Evolutionary conservation across 1,140 invertebrate genomes (phyloP).

Genomic region (Diprion similis): DNA sequence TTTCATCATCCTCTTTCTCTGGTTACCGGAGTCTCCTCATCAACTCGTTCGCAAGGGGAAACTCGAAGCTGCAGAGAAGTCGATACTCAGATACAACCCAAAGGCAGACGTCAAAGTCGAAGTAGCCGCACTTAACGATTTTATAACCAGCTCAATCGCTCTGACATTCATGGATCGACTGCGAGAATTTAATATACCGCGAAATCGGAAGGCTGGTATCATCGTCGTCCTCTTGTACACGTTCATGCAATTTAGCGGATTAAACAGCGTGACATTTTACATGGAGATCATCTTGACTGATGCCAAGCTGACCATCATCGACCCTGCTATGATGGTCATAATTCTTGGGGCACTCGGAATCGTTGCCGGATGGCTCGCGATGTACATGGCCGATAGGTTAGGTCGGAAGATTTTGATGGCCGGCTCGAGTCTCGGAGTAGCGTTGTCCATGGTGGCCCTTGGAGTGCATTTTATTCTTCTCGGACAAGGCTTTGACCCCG

Average conservation of each 20-base stretch:
- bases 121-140: constrained; percentile 38
- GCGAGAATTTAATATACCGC: constrained; percentile 30
- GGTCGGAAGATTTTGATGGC: constrained; percentile 75
- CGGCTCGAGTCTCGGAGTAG: constrained; percentile 66
- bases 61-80: constrained; percentile 63
- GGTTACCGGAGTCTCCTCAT: constrained; percentile 78
- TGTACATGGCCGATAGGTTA: constrained; percentile 72
- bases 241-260: constrained; percentile 79
- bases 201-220: constrained; percentile 68
- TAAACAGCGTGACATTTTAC: constrained; percentile 79
- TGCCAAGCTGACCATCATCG: constrained; percentile 60
- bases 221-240: constrained; percentile 72
- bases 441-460: constrained; percentile 62
- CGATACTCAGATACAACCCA: constrained; percentile 43
- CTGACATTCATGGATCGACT: constrained; percentile 11
- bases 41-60: constrained; percentile 67
- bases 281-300: constrained; percentile 75
- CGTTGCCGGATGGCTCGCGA: constrained; percentile 65
- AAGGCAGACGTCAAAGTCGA: constrained; percentile 33
- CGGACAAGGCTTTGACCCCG: constrained; percentile 58
- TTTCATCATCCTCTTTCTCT: constrained; percentile 67
- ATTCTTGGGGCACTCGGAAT: constrained; percentile 73
- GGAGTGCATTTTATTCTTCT: constrained; percentile 70
- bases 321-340: constrained; percentile 65
- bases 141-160: constrained; percentile 32